Evolutionary conservation across 2,113 vertebrate genomes (phyloP).

Genomic region (Hypanus sabinus): DNA sequence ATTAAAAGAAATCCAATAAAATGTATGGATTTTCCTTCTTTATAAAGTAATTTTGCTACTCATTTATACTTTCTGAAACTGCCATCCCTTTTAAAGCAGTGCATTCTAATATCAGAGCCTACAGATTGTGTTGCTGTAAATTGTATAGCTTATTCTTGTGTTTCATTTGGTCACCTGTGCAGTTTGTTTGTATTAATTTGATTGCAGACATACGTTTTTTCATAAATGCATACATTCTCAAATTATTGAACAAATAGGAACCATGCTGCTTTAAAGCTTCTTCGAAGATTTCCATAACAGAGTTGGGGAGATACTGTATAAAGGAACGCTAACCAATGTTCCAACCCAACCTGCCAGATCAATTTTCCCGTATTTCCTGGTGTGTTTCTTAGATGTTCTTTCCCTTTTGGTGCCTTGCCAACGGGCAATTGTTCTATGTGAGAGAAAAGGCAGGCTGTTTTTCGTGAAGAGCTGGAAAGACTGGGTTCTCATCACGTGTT

Average conservation of each 20-base stretch:
- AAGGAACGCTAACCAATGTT: no score
- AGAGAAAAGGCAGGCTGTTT: neutral
- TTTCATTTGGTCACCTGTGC: neutral
- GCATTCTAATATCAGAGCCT: slow-evolving; percentile 3
- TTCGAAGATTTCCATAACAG: neutral
- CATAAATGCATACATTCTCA: neutral
- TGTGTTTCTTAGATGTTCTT: neutral
- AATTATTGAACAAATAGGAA: neutral
- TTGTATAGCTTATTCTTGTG: neutral
- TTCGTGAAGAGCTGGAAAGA: neutral
- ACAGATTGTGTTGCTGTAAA: neutral
- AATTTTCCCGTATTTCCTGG: neutral
- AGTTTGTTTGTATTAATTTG: neutral
- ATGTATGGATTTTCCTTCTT: slow-evolving; percentile 12
- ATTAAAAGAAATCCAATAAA: slow-evolving; percentile 32
- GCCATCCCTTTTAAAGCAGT: neutral
- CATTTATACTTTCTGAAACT: neutral
- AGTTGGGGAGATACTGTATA: neutral
- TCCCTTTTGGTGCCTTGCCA: neutral
- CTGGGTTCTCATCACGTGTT: neutral
- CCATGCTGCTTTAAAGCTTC: neutral
- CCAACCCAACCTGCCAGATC: neutral
- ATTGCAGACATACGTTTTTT: neutral
- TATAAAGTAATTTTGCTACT: neutral
- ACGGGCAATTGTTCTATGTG: neutral